Evolutionary conservation across 92 coral and sea anemone species (phyloP).

Genomic region (Zoanthus gigantus): DNA sequence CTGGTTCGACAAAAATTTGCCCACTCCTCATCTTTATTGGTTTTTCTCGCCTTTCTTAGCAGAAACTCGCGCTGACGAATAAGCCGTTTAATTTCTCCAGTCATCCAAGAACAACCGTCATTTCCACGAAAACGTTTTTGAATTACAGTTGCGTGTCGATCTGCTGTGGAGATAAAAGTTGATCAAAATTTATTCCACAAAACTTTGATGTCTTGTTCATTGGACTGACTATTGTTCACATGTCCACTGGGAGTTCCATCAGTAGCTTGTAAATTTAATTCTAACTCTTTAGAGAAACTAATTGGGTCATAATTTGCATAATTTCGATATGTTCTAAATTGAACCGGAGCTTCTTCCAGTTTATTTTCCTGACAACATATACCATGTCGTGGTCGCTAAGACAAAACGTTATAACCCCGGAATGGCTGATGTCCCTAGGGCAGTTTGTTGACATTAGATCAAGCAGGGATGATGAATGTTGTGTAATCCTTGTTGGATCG

Average conservation of each 20-base stretch:
- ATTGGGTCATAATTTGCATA: background rate
- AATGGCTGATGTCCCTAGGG: slow-evolving; percentile 36
- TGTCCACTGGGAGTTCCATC: slow-evolving; percentile 19
- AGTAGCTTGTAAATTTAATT: slow-evolving; percentile 20
- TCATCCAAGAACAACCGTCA: slow-evolving; percentile 47
- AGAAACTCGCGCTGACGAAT: slow-evolving; percentile 40
- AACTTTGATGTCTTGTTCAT: slow-evolving; percentile 19
- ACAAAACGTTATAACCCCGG: slow-evolving; percentile 50
- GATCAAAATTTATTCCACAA: slow-evolving; percentile 31
- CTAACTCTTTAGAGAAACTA: slow-evolving; percentile 28
- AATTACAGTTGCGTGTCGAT: slow-evolving; percentile 52
- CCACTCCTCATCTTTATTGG: slow-evolving; percentile 38
- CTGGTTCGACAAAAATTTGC: slow-evolving; percentile 13
- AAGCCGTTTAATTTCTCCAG: slow-evolving; percentile 21
- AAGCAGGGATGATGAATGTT: slow-evolving; percentile 31
- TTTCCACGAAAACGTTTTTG: slow-evolving; percentile 41
- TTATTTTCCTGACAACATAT: slow-evolving; percentile 36
- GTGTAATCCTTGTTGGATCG: slow-evolving; percentile 43
- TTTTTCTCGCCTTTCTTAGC: slow-evolving; percentile 38
- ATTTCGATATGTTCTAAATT: slow-evolving; percentile 2
- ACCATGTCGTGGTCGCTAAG: slow-evolving; percentile 51
- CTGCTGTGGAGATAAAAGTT: slow-evolving; percentile 25
- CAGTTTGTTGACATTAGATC: slow-evolving; percentile 29
- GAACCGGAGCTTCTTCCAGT: slow-evolving; percentile 47
- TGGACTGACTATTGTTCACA: background rate